Conservation (phyloP, 37 sponge, comb jelly and placozoan species). For the Ianthella basta region DNA sequence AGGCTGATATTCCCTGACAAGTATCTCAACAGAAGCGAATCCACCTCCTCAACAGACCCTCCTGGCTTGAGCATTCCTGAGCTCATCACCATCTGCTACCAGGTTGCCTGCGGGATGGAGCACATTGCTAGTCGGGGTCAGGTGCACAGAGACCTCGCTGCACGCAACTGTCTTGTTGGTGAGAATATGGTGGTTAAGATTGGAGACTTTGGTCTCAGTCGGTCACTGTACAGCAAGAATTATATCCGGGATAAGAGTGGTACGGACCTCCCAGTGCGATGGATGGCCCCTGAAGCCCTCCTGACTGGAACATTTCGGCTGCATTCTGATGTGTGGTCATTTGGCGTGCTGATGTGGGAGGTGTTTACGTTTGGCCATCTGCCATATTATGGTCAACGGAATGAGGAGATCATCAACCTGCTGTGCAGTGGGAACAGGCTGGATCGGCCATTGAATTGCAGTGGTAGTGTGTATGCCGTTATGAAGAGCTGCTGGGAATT, state of each 20-base stretch:
- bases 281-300: conserved; percentile 67
- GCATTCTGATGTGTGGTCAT: conserved; percentile 61
- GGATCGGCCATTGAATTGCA: conserved; percentile 33
- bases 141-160: conserved; percentile 66
- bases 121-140: conserved; percentile 46
- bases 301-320: conserved; percentile 59
- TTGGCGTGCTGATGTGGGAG: conserved; percentile 70
- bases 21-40: neutral
- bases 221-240: conserved; percentile 38
- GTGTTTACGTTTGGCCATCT: conserved; percentile 66
- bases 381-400: conserved; percentile 38
- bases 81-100: conserved; percentile 36
- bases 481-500: conserved; percentile 61
- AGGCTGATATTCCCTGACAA: conserved; percentile 2
- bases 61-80: conserved; percentile 28
- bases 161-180: conserved; percentile 60
- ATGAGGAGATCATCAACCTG: conserved; percentile 56
- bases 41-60: conserved; percentile 6
- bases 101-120: conserved; percentile 57
- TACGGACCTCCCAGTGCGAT: conserved; percentile 60
- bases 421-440: conserved; percentile 22
- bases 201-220: conserved; percentile 66
- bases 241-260: conserved; percentile 51
- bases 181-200: conserved; percentile 65
- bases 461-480: conserved; percentile 22